Conservation (phyloP, 2,113 vertebrate genomes). For the Willisornis vidua region DNA sequence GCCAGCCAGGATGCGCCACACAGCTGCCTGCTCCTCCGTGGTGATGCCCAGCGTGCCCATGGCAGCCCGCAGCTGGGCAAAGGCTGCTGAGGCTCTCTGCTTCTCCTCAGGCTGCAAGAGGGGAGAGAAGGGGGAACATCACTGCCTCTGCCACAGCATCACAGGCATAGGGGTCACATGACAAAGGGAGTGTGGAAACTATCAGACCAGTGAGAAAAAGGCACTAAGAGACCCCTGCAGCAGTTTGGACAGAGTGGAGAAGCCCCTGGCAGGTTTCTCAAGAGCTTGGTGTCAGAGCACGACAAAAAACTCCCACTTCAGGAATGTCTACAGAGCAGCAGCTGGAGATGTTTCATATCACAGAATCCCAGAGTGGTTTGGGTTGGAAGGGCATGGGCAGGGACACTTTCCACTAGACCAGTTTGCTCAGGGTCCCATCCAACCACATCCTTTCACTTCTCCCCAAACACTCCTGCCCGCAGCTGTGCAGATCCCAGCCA, state of each 20-base stretch:
- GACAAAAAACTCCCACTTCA: fast-evolving
- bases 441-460: not conserved
- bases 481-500: not conserved
- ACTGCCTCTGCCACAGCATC: not conserved
- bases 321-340: not conserved
- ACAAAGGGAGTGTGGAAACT: fast-evolving
- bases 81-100: constrained; percentile 81
- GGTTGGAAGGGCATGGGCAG: not conserved
- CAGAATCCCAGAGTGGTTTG: not conserved
- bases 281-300: fast-evolving
- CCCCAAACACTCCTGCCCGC: not conserved
- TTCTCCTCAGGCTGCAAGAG: constrained; percentile 87
- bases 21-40: constrained; percentile 79
- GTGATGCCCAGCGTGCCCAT: constrained; percentile 86
- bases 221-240: no score
- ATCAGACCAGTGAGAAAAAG: not conserved
- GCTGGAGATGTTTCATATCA: not conserved
- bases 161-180: fast-evolving
- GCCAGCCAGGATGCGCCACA: constrained; percentile 88
- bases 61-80: constrained; percentile 84
- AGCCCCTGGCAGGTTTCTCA: fast-evolving
- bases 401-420: not conserved
- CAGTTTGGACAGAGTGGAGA: not conserved
- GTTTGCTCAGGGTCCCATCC: not conserved
- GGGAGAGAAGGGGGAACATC: not conserved